phyloP scores from a whole-genome alignment of 2,888 invertebrate genomes.

The Polymixis flavicincta region DNA sequence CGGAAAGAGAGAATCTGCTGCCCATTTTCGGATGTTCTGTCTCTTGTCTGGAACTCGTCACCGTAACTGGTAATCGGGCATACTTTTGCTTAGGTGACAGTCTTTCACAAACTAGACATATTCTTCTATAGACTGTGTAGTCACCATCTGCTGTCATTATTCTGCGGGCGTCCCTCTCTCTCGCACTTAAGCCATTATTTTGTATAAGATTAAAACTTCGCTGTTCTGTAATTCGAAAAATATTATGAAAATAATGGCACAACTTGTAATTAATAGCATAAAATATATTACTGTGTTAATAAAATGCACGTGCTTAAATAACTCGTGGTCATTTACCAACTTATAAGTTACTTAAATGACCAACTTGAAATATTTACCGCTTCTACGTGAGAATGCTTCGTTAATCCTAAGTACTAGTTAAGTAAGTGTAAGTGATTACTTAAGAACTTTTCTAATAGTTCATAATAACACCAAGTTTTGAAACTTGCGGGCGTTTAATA shows the following conservation, averaged over 20 bases:
- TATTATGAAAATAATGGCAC: neutral
- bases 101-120: neutral
- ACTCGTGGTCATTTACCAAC: constrained; percentile 22
- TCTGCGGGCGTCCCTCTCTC: neutral
- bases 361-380: constrained; percentile 36
- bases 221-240: neutral
- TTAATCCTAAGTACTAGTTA: constrained; percentile 33
- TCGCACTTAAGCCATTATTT: neutral
- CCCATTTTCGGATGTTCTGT: neutral
- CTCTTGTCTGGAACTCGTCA: neutral
- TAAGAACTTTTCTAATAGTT: constrained; percentile 74
- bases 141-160: neutral
- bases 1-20: neutral
- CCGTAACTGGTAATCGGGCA: neutral
- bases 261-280: neutral
- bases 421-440: constrained; percentile 60
- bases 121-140: neutral
- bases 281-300: constrained; percentile 9
- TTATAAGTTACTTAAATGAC: constrained; percentile 16
- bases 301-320: constrained; percentile 26
- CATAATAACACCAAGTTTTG: constrained; percentile 75
- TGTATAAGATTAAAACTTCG: neutral
- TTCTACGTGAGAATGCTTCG: constrained; percentile 44
- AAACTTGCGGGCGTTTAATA: constrained; percentile 75
- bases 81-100: neutral